Evolutionary conservation across 2,797 vertebrate species (phyloP).

Genomic region (Myotis pilosus): DNA sequence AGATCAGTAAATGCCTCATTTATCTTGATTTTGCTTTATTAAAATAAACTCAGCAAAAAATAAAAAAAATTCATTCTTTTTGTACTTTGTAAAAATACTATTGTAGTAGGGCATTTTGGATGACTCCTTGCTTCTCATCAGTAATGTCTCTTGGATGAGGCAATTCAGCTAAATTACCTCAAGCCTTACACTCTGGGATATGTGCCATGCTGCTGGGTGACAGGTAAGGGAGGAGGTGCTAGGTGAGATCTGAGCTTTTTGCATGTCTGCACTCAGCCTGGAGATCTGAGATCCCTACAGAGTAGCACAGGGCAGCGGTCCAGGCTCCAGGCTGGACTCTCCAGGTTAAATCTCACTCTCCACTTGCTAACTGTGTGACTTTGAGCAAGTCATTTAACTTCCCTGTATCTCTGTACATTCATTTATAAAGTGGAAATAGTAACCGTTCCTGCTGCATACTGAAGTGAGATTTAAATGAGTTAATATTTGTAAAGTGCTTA

Average conservation of each 20-base stretch:
- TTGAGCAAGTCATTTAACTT: neutral
- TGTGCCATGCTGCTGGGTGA: neutral
- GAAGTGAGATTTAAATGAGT: neutral
- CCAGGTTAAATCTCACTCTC: neutral
- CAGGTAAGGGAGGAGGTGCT: neutral
- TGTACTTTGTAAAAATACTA: conserved; percentile 11
- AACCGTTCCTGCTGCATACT: neutral
- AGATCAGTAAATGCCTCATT: neutral
- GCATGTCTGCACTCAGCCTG: neutral
- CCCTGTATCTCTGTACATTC: neutral
- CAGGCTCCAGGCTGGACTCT: neutral
- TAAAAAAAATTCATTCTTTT: neutral
- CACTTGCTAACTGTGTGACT: neutral
- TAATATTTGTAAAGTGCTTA: neutral
- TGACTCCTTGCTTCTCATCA: neutral
- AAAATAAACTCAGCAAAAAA: conserved; percentile 33
- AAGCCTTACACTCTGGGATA: neutral
- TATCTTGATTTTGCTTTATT: conserved; percentile 35
- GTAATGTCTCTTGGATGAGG: conserved; percentile 18
- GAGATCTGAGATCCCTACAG: neutral
- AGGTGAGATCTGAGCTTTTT: neutral
- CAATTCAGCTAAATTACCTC: neutral
- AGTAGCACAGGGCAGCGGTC: neutral
- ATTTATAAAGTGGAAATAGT: neutral
- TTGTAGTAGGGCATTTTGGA: neutral